phyloP scores from a whole-genome alignment of 2,888 invertebrate genomes.

The Oscheius onirici region DNA sequence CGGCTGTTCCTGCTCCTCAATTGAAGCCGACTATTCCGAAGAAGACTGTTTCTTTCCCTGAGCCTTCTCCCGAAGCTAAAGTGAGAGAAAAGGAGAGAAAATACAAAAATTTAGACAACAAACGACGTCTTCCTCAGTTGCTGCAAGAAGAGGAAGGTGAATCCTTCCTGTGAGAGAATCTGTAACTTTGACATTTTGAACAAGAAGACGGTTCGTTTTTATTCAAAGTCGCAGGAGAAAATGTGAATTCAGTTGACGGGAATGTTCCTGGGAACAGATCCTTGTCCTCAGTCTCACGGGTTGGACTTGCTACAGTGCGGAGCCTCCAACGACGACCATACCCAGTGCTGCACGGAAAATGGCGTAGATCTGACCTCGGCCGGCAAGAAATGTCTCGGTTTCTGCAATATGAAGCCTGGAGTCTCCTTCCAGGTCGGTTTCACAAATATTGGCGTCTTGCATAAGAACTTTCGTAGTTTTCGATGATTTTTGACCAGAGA shows the following conservation, averaged over 20 bases:
- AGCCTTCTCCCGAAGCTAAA: conserved; percentile 2
- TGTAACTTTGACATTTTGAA: conserved; percentile 67
- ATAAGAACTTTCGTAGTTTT: too few relatives aligned
- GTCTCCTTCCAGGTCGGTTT: conserved; percentile 64
- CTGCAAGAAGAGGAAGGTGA: conserved; percentile 59
- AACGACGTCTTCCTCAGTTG: conserved; percentile 65
- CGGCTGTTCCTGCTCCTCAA: conserved; percentile 11
- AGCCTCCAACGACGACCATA: conserved; percentile 66
- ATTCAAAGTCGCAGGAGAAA: not conserved
- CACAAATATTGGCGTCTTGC: too few relatives aligned
- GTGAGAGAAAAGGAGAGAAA: not conserved
- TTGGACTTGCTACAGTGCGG: conserved; percentile 66
- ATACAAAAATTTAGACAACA: conserved; percentile 35
- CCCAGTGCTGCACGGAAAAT: conserved; percentile 59
- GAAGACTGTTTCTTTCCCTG: not conserved
- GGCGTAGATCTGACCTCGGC: conserved; percentile 59
- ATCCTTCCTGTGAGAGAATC: conserved; percentile 60
- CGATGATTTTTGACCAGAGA: too few relatives aligned
- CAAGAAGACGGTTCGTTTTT: conserved; percentile 60
- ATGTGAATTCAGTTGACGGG: conserved; percentile 57
- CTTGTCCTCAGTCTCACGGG: conserved; percentile 66
- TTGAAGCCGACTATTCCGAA: conserved; percentile 7
- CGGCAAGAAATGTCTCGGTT: conserved; percentile 67
- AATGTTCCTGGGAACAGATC: conserved; percentile 69
- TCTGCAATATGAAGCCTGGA: conserved; percentile 69